These are phyloP conservation scores for Passerculus sandwichensis DNA, from an alignment of 2,797 vertebrate genomes.

Conservation along the genomic window DNA sequence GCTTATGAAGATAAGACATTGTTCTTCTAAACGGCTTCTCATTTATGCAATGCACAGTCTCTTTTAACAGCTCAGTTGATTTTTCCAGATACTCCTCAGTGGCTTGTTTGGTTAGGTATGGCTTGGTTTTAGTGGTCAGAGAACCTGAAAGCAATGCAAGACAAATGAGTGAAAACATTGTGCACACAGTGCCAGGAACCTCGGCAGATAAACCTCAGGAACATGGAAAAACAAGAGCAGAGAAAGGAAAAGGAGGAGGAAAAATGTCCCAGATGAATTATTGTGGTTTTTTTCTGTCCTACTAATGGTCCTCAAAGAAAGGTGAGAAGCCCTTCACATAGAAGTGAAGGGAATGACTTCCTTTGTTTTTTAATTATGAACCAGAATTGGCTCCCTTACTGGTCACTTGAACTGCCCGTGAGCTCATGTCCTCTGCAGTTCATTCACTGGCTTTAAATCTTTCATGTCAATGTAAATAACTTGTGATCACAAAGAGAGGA, in stretches of 20 bases:
- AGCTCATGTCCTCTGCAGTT: neutral
- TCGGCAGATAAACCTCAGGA: neutral
- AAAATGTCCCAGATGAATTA: neutral
- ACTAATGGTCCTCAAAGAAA: neutral
- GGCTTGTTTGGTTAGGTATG: neutral
- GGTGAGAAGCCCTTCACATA: neutral
- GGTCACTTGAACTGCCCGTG: neutral
- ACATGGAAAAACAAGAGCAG: neutral
- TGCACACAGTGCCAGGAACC: neutral
- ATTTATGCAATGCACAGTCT: neutral
- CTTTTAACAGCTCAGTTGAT: neutral
- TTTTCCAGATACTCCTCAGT: neutral
- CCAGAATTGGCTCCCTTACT: neutral
- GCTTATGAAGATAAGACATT: neutral
- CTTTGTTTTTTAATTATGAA: neutral
- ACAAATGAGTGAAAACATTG: neutral
- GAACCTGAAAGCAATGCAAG: neutral
- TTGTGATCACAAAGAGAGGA: neutral
- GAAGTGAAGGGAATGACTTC: neutral
- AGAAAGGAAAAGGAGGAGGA: neutral
- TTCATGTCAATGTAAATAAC: neutral
- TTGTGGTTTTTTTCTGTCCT: neutral
- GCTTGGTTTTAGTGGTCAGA: neutral
- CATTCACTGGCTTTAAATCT: neutral
- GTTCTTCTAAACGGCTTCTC: neutral